Evolutionary conservation across 2,888 invertebrate species (phyloP), one percentile per base, ranked within the genome.

Genomic region (Xylota segnis): DNA sequence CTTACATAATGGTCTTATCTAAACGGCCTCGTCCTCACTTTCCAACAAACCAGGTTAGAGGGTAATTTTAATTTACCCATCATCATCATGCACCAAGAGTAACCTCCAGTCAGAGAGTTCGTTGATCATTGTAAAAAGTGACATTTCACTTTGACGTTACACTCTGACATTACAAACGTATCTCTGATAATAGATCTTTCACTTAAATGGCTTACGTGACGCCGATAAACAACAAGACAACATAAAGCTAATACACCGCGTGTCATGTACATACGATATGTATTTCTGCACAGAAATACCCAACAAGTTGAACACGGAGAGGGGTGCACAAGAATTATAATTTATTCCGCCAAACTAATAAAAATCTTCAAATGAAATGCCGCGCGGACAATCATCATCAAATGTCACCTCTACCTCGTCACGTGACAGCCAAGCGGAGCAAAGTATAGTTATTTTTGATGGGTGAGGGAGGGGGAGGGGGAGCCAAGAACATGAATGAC

Each of bases 361-460:
- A 78, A 74, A 82, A 74, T 72, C 79, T 83, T 83, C 78, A 83
- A 83, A 83, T 79, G 65, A 76, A 75, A 81, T 23, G 56, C 83
- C 83, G 76, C 83, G 47, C 71, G 84, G 84, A 75, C 81, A 76
- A 82, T 82, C 76, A 81, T 76, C 70, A 81, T 82, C 82, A 86
- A 82, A 72, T 77, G 82, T 86, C 86, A 86, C 86, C 81, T 86
- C 81, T 58, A 86, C 82, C 82, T 68, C 71, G 56, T 82, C 86
- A 86, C 86, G 86, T 82, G 86, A 84, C 72, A 61, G 76, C 45
- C 34, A 40, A 65, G 47, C 14, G 34, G 45, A 54, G 59, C 47
- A 68, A 66, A 59, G 56, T 37, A 54, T 37, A 54, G 63, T 61
- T 68, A n/a, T 63, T n/a, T 16, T 37, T 66, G 52, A 23, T 29